A percentile compares a stretch with the other conserved stretches of the same genome.
Evolutionary conservation across 2,113 vertebrate species (phyloP).

Genomic region (Martes martes): DNA sequence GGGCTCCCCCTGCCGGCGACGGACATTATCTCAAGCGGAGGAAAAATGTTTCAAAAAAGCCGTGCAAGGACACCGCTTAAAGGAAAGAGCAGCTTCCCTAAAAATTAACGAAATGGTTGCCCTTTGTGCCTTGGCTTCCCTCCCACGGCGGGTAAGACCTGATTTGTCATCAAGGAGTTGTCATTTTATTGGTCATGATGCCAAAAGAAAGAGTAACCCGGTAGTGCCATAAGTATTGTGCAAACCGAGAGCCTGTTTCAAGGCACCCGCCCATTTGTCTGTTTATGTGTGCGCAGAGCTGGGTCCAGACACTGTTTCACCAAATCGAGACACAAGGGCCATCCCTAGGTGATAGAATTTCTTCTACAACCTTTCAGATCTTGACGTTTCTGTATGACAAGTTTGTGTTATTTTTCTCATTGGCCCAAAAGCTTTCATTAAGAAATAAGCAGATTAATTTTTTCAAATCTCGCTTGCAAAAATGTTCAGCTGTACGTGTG

Average conservation of each 20-base stretch:
- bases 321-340: neutral
- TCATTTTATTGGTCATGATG: no score
- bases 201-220: neutral
- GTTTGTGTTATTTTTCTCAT: neutral
- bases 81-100: neutral
- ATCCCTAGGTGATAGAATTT: accelerated
- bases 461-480: neutral
- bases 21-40: neutral
- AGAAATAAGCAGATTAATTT: neutral
- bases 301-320: neutral
- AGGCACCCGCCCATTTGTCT: accelerated
- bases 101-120: neutral
- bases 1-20: neutral
- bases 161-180: neutral
- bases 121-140: neutral
- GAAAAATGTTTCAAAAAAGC: neutral
- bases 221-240: accelerated
- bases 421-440: neutral
- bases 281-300: accelerated
- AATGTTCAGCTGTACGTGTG: neutral
- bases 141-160: neutral
- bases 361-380: neutral
- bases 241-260: accelerated
- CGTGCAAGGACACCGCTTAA: neutral
- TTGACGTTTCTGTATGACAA: neutral